These are phyloP conservation scores for Lasioglossum leucozonium DNA, from an alignment of 2,888 invertebrate species.

Conservation along the genomic window DNA sequence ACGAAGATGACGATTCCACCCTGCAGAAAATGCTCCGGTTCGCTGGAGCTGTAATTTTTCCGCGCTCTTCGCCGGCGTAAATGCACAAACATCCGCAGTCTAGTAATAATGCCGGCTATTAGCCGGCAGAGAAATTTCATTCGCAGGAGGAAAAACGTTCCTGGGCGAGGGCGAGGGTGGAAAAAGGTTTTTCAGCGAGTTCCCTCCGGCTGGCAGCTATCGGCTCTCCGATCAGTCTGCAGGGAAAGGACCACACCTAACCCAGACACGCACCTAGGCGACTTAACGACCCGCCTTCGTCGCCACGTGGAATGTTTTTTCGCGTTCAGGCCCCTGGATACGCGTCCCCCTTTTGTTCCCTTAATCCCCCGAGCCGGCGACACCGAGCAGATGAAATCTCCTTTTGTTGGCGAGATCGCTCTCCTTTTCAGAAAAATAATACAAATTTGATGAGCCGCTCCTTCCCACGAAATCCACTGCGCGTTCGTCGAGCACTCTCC, in stretches of 20 bases:
- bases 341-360: constrained; percentile 17
- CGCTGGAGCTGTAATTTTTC: too few relatives aligned
- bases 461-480: not conserved
- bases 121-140: constrained; percentile 27
- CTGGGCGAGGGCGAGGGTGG: not conserved
- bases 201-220: constrained; percentile 44
- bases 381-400: not conserved
- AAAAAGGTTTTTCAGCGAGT: constrained; percentile 30
- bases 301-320: constrained; percentile 34
- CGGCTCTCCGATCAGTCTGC: constrained; percentile 53
- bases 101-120: not conserved
- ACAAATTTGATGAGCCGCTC: not conserved
- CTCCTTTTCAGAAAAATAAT: not conserved
- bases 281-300: constrained; percentile 53
- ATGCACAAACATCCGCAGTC: not conserved
- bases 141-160: not conserved
- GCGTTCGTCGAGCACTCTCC: not conserved
- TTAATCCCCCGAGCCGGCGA: not conserved
- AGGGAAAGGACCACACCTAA: constrained; percentile 58
- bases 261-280: constrained; percentile 34
- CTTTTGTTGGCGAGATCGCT: not conserved
- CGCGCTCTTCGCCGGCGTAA: not conserved
- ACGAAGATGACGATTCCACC: too few relatives aligned
- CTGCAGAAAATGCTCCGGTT: not conserved
- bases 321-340: constrained; percentile 7